phyloP scores from a whole-genome alignment of 1,140 invertebrate genomes.

The Pachyrhynchus sulphureomaculatus region DNA sequence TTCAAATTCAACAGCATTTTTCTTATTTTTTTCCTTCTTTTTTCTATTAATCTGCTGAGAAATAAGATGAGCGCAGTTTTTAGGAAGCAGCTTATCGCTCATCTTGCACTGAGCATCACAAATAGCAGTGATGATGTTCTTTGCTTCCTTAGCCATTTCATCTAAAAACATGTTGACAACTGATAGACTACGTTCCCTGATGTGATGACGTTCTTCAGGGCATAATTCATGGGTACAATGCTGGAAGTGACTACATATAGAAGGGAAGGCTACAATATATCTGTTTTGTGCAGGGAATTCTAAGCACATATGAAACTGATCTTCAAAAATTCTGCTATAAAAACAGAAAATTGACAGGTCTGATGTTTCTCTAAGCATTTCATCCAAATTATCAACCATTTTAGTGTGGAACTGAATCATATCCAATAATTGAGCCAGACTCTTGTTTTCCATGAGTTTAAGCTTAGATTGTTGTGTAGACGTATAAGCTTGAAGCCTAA shows the following conservation, averaged over 20 bases:
- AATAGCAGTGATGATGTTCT: constrained; percentile 97
- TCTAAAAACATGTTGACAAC: constrained; percentile 97
- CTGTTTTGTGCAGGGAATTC: constrained; percentile 98
- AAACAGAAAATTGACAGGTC: constrained; percentile 98
- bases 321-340: constrained; percentile 95
- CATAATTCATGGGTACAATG: constrained; percentile 97
- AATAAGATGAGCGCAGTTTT: constrained; percentile 90
- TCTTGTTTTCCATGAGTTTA: constrained; percentile 81
- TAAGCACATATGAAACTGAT: constrained; percentile 97
- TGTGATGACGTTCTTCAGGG: constrained; percentile 97
- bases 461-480: constrained; percentile 83
- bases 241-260: constrained; percentile 97
- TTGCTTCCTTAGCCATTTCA: constrained; percentile 98
- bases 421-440: constrained; percentile 90
- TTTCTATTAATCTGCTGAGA: constrained; percentile 85
- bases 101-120: constrained; percentile 96
- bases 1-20: constrained; percentile 77
- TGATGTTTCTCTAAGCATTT: constrained; percentile 93
- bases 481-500: constrained; percentile 92
- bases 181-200: constrained; percentile 91
- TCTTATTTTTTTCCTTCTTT: constrained; percentile 91
- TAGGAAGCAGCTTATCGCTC: constrained; percentile 90
- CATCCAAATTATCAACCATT: constrained; percentile 98
- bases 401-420: constrained; percentile 96
- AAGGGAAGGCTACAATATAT: constrained; percentile 95